These are phyloP conservation scores for Metellina segmentata DNA, from an alignment of 2,888 invertebrate genomes.

Conservation along the genomic window DNA sequence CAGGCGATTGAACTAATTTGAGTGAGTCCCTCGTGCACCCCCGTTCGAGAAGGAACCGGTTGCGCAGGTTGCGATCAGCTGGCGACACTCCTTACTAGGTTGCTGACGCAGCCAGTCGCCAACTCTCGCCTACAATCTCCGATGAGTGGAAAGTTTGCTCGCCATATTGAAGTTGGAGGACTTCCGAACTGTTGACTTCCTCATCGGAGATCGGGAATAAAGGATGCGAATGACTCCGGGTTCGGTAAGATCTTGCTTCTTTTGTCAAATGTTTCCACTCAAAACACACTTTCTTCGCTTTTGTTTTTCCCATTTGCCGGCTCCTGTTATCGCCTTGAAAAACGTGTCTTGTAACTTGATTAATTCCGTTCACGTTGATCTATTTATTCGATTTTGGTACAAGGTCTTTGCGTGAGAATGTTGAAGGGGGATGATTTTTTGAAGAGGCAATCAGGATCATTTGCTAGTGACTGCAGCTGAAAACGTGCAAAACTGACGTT, in stretches of 20 bases:
- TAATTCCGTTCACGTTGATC: slow-evolving; percentile 19
- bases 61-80: slow-evolving; percentile 64
- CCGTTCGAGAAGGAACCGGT: slow-evolving; percentile 52
- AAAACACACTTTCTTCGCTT: no score
- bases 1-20: no score
- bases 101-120: neutral
- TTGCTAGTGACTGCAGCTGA: no score
- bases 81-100: slow-evolving; percentile 2
- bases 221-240: slow-evolving; percentile 6
- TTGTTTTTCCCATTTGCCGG: neutral
- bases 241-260: neutral
- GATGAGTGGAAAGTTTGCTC: no score
- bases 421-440: neutral
- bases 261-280: no score
- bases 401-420: neutral
- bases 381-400: slow-evolving; percentile 24
- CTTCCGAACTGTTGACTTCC: neutral
- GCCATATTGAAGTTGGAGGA: neutral
- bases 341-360: slow-evolving; percentile 8
- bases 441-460: no score
- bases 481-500: no score
- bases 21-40: no score
- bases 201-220: slow-evolving; percentile 17
- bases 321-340: slow-evolving; percentile 23
- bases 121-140: slow-evolving; percentile 32